phyloP scores from a whole-genome alignment of 2,797 vertebrate species.

The Mormyrus proboscirostris region DNA sequence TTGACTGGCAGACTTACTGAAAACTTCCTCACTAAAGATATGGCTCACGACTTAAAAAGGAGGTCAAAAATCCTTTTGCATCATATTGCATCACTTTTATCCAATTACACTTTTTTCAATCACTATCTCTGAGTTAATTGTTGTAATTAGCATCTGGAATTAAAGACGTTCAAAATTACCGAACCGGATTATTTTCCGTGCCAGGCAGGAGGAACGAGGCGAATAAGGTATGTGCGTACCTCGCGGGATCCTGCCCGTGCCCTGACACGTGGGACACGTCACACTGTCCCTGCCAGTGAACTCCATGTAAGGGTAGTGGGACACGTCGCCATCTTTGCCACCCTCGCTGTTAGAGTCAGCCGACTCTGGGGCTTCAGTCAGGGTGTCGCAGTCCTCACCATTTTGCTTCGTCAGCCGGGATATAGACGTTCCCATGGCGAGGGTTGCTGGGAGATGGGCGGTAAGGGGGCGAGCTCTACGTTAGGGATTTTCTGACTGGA shows the following conservation, averaged over 20 bases:
- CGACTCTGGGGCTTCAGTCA: constrained; percentile 56
- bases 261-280: constrained; percentile 93
- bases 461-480: not conserved
- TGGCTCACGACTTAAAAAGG: not conserved
- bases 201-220: not conserved
- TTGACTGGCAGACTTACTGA: not conserved
- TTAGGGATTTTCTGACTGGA: not conserved
- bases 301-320: constrained; percentile 91
- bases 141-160: constrained; percentile 6
- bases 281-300: constrained; percentile 93
- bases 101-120: not conserved
- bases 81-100: not conserved
- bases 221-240: constrained; percentile 53
- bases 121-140: not conserved
- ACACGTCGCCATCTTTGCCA: constrained; percentile 74
- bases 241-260: constrained; percentile 89
- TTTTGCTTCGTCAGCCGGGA: constrained; percentile 74
- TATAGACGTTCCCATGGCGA: constrained; percentile 84
- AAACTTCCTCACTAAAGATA: not conserved
- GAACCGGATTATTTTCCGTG: not conserved
- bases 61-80: not conserved
- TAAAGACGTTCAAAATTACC: not conserved
- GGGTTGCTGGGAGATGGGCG: constrained; percentile 20
- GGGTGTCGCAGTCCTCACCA: constrained; percentile 64
- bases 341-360: constrained; percentile 52